Evolutionary conservation across 2,888 invertebrate genomes (phyloP).

Genomic region (Eurytoma adleriae): DNA sequence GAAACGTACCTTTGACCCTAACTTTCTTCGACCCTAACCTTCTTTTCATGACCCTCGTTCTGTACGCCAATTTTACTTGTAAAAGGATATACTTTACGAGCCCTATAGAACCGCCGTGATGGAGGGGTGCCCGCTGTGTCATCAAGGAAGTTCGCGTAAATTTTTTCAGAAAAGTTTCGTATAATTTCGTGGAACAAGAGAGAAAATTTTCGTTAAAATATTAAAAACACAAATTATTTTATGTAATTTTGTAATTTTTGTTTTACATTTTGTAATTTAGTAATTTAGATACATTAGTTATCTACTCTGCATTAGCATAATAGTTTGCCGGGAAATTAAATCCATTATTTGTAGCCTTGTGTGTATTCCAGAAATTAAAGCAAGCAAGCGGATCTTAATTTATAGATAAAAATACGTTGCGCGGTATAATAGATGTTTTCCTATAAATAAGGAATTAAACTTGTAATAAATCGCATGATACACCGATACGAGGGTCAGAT

Average conservation of each 20-base stretch:
- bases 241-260: neutral
- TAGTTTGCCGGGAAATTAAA: too few species aligned
- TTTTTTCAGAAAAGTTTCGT: neutral
- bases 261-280: too few species aligned
- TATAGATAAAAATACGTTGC: too few species aligned
- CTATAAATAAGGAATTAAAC: neutral
- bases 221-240: neutral
- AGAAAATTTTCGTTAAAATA: neutral
- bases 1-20: slow-evolving; percentile 39
- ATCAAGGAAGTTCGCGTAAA: neutral
- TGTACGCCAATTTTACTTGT: slow-evolving; percentile 35
- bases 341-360: too few species aligned
- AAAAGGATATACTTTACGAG: slow-evolving; percentile 21
- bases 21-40: slow-evolving; percentile 30
- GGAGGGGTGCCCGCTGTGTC: neutral
- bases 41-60: slow-evolving; percentile 24
- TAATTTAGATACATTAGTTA: too few species aligned
- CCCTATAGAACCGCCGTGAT: neutral
- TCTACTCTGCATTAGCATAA: too few species aligned
- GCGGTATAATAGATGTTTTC: neutral
- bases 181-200: neutral
- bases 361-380: too few species aligned
- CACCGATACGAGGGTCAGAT: neutral
- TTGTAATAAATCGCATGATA: neutral
- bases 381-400: too few species aligned